phyloP scores from a whole-genome alignment of 2,113 vertebrate species.

The Bos indicus region DNA sequence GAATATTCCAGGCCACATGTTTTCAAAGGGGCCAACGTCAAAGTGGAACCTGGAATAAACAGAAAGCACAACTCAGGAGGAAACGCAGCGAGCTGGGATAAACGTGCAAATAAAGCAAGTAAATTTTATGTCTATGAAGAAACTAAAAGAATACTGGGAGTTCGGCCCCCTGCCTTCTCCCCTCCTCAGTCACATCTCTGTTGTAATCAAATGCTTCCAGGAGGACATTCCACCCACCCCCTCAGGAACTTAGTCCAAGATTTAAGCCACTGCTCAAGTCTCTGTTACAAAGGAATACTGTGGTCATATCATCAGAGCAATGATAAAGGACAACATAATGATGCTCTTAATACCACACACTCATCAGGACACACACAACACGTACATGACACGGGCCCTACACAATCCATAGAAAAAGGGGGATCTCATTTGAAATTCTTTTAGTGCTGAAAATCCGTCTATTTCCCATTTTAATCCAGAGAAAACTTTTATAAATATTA shows the following conservation, averaged over 20 bases:
- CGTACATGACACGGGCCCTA: not conserved
- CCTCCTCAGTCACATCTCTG: too few species aligned
- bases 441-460: not conserved
- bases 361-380: not conserved
- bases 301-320: not conserved
- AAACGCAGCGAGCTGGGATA: not conserved
- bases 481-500: not conserved
- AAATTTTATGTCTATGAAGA: not conserved
- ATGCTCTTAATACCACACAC: not conserved
- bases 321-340: not conserved
- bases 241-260: not conserved
- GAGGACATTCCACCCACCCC: not conserved
- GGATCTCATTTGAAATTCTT: not conserved
- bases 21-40: conserved; percentile 95
- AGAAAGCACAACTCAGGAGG: not conserved
- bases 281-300: not conserved
- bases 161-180: accelerated
- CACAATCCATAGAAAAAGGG: accelerated
- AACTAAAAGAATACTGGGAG: too few species aligned
- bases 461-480: not conserved
- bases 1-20: conserved; percentile 97
- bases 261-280: not conserved
- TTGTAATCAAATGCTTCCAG: not conserved
- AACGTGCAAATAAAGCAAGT: not conserved
- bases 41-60: conserved; percentile 91